A percentile compares a stretch with the other conserved stretches of the same genome.
Conservation (phyloP, 2,113 vertebrate species). For the Festucalex cinctus region DNA sequence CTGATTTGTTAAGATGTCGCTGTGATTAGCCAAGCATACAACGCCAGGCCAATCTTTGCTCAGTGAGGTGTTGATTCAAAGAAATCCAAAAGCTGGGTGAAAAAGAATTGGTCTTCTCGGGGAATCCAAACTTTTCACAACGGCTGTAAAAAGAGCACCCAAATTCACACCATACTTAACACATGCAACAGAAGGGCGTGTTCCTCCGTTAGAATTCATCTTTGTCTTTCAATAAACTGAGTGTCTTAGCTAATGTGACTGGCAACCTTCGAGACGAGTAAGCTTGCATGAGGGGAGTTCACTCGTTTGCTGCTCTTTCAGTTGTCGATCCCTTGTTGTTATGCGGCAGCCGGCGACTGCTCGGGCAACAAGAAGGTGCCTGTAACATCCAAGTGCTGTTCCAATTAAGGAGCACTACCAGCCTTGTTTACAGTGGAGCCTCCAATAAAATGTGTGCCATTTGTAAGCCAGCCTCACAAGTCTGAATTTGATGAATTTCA, state of each 20-base stretch:
- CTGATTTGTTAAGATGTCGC: conserved; percentile 63
- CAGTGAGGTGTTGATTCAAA: conserved; percentile 56
- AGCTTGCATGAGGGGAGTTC: conserved; percentile 14
- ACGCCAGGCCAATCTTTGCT: conserved; percentile 1
- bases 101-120: conserved; percentile 13
- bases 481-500: conserved; percentile 7
- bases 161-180: not conserved
- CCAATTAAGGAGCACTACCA: conserved; percentile 16
- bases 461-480: conserved; percentile 14
- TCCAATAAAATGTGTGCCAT: conserved; percentile 11
- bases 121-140: conserved; percentile 16
- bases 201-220: not conserved
- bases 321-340: conserved; percentile 7
- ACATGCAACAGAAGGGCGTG: not conserved
- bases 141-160: not conserved
- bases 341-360: conserved; percentile 8
- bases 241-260: conserved; percentile 39
- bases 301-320: conserved; percentile 1
- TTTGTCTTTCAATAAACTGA: conserved; percentile 14
- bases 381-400: conserved; percentile 16
- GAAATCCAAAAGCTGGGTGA: conserved; percentile 30
- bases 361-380: conserved; percentile 4
- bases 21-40: conserved; percentile 28
- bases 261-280: conserved; percentile 7
- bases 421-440: conserved; percentile 17